These are phyloP conservation scores for Nasonia longicornis DNA, from an alignment of 1,140 invertebrate genomes.

Conservation along the genomic window DNA sequence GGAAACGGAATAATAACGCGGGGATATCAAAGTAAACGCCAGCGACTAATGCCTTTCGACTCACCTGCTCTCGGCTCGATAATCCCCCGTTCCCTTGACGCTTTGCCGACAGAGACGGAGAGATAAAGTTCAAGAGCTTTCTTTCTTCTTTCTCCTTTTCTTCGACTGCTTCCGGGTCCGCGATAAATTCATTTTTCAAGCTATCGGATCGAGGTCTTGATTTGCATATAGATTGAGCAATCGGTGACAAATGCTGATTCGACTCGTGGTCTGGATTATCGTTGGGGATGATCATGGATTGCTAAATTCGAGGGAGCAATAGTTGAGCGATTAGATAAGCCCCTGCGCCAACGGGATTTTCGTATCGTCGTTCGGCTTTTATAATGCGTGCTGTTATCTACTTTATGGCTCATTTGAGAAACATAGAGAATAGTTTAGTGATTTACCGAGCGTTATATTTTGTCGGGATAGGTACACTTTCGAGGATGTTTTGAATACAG, in stretches of 20 bases:
- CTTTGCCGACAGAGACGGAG: not conserved
- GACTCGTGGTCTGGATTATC: conserved; percentile 19
- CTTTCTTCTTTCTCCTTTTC: not conserved
- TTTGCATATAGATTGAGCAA: conserved; percentile 31
- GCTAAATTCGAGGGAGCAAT: not conserved
- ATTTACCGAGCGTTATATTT: too few relatives aligned
- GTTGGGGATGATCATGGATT: not conserved
- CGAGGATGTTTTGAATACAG: too few relatives aligned
- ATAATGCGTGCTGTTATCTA: not conserved
- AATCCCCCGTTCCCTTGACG: not conserved
- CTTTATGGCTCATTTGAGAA: not conserved
- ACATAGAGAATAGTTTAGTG: too few relatives aligned
- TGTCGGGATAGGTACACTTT: too few relatives aligned
- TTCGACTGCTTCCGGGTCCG: not conserved
- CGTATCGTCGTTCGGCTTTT: not conserved
- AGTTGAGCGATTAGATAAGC: not conserved
- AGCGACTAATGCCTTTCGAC: not conserved
- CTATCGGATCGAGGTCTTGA: not conserved
- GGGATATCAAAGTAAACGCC: not conserved
- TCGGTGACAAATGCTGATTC: conserved; percentile 7
- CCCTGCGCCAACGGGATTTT: not conserved
- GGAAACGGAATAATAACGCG: conserved; percentile 7
- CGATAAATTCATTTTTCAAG: conserved; percentile 29
- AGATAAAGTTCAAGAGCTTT: not conserved
- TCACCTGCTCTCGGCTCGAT: not conserved